Base-by-base conservation (phyloP, 2,888 invertebrate species). In the Stegana nigrithorax region DNA sequence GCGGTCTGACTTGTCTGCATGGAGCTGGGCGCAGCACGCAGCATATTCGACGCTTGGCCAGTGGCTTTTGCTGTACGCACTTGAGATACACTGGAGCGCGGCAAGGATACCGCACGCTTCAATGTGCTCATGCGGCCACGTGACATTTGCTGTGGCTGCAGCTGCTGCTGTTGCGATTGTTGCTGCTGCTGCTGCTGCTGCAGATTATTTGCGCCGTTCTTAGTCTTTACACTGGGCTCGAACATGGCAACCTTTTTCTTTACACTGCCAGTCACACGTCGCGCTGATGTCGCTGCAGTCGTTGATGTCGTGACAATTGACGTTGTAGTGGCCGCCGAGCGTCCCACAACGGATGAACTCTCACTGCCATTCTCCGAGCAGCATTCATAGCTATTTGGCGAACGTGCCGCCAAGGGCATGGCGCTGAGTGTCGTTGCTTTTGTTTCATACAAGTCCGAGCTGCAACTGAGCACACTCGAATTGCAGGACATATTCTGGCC, bases 391-490 rank as follows among this genome's bases (percentile, higher is more conserved):
- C 78, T 82, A 91, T 91, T 80, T 90, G 92, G 65, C 92, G 92
- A 23, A 92, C 51, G 51, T 90, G 32, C 10, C 45, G n/a, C 10
- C 29, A 45, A n/a, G 2, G 59, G 21, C 42, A 17, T 12, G 2
- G 19, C 50, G 10, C 6, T 29, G 10, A 7, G 29, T 10, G 10
- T 29, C 29, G 10, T 29, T 29, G 39, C 39, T 39, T n/a, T 39
- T n/a, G 39, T 39, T n/a, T 73, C 90, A 77, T 91, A 91, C 6
- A 78, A 63, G 60, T 92, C 92, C 2, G 92, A 93, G 69, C 91
- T 92, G 80, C 91, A 92, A 66, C 93, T 93, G 21, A 92, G 91
- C 65, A 93, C 89, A 68, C 93, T 93, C 42, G 93, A 93, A 69
- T 92, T 92, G 79, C 92, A 92, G 17, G 93, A 93, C 2, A 90